Base-by-base conservation (phyloP, 64 coral and sea anemone genomes). In the Acropora tenuis region DNA sequence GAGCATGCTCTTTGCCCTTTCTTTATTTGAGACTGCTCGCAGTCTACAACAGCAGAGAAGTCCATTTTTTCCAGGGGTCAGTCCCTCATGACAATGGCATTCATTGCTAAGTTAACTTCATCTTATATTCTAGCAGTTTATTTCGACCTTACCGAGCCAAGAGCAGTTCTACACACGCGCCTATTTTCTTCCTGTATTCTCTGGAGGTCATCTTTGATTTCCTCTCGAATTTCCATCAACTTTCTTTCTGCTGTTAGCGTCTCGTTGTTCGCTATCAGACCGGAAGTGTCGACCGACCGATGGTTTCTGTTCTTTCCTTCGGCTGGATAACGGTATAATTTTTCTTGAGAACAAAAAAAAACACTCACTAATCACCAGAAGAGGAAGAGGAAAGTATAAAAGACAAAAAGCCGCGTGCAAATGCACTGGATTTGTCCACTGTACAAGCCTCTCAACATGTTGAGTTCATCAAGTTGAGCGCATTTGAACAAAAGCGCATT, bases 131-230 rank as follows among this genome's bases (percentile, higher is more conserved):
- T 63, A 13, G 30, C 30, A 30, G 30, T 13, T 63, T 13, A 13
- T 63, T 15, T 12, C 6, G 16, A 53, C 8, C 12, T 85, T 85
- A 85, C 82, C 45, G 82, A 85, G 45, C 90, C 90, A 58, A 76
- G 74, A 47, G 81, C 50, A 6, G 90, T 87, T 6, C 13, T 92
- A 63, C 91, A 92, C 44, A 92, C 83, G 20, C 75, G 79, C 3
- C 9, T 43, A 48, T 77, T 92, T 61, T 92, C 91, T 11, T 42
- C 53, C 10, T 68, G 68, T 44, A 92, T 79, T 44, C 72, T 92
- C 41, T 79, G 73, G 1, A 86, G n/a, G 5, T 80, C 15, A 12
- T 80, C 19, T 55, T 87, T 77, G 60, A 92, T 80, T 69, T 88
- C 20, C 4, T 88, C 17, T 43, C 45, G 68, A n/a, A 85, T 85